Conservation (phyloP, 37 sponge, comb jelly and placozoan species). For the Beroe ovata region DNA sequence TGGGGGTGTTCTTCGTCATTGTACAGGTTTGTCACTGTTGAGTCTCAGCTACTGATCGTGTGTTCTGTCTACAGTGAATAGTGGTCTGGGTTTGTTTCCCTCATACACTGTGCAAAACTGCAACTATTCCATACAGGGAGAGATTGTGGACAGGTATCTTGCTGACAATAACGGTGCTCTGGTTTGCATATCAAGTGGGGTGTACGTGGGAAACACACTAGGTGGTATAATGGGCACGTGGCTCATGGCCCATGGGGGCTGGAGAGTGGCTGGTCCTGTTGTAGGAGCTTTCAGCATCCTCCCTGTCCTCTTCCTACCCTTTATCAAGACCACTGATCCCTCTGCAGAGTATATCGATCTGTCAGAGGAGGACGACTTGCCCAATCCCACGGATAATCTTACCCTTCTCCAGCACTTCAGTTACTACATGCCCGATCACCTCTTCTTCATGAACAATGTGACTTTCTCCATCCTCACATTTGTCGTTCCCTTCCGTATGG, state of each 20-base stretch:
- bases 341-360: background rate
- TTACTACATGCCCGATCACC: background rate
- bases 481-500: background rate
- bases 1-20: background rate
- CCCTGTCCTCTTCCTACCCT: background rate
- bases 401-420: background rate
- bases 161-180: background rate
- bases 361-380: background rate
- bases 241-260: background rate
- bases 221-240: background rate
- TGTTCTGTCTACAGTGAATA: too few species aligned
- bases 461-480: background rate
- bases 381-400: background rate
- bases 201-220: background rate
- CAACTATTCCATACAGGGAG: too few species aligned
- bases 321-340: background rate
- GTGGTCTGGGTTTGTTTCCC: too few species aligned
- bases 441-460: constrained; percentile 27
- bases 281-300: background rate
- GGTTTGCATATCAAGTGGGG: background rate
- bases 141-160: constrained; percentile 9
- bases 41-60: too few species aligned
- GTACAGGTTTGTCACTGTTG: background rate
- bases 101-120: too few species aligned
- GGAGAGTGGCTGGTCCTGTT: background rate